Conservation (phyloP, 2,797 vertebrate species). For the Todus mexicanus region DNA sequence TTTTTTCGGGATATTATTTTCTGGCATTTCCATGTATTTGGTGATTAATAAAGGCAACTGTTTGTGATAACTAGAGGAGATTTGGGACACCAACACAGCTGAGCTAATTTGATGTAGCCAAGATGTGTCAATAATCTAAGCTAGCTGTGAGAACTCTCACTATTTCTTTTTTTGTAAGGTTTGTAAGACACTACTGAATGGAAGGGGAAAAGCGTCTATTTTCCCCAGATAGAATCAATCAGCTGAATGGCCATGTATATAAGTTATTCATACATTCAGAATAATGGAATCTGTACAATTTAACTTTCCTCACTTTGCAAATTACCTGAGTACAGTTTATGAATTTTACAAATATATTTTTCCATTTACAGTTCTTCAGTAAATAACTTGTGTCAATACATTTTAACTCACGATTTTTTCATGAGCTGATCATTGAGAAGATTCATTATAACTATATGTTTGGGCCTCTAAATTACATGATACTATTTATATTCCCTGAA, state of each 20-base stretch:
- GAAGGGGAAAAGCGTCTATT: rapidly evolving
- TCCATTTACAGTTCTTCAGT: not conserved
- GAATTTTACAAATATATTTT: not conserved
- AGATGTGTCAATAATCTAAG: not conserved
- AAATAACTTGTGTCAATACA: not conserved
- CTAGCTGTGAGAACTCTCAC: not conserved
- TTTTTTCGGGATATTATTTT: not conserved
- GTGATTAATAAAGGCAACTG: not conserved
- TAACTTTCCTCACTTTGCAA: not conserved
- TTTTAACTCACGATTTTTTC: not conserved
- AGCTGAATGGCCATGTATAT: not conserved
- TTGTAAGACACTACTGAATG: not conserved
- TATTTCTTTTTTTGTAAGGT: not conserved
- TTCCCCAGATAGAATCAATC: not conserved
- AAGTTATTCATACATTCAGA: not conserved
- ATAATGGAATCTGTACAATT: not conserved
- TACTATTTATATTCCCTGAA: not conserved
- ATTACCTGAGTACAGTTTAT: not conserved
- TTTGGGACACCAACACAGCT: not conserved
- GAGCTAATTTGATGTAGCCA: not conserved
- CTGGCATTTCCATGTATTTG: not conserved
- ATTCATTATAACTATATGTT: not conserved
- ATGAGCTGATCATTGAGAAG: not conserved
- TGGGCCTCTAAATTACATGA: not conserved
- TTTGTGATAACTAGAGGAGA: not conserved